phyloP scores from a whole-genome alignment of 2,113 vertebrate species.

The Bos javanicus region DNA sequence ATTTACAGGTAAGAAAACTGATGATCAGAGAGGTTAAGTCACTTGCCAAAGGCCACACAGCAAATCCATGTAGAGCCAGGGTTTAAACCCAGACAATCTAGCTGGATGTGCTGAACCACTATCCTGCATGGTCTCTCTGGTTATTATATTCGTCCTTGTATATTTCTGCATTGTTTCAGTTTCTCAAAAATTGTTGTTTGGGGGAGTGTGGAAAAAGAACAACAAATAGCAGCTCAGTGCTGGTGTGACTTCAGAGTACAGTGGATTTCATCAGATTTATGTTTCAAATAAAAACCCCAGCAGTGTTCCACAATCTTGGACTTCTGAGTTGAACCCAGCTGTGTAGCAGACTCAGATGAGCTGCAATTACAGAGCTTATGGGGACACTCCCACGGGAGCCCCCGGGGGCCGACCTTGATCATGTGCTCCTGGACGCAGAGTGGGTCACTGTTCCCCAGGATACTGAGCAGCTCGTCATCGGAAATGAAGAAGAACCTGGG shows the following conservation, averaged over 20 bases:
- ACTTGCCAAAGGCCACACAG: not conserved
- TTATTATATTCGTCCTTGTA: not conserved
- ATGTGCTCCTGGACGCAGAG: conserved; percentile 96
- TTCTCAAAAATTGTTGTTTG: not conserved
- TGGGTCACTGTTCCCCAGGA: conserved; percentile 92
- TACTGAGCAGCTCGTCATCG: conserved; percentile 96
- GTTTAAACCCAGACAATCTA: not conserved
- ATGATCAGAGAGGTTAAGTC: not conserved
- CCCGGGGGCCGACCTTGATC: conserved; percentile 87
- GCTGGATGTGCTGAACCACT: not conserved
- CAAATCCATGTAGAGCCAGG: not conserved
- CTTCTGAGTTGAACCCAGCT: not conserved
- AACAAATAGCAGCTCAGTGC: not conserved
- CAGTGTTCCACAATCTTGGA: not conserved
- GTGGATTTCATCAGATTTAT: not conserved
- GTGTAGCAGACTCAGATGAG: accelerated
- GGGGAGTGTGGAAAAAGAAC: not conserved
- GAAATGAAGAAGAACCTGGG: conserved; percentile 99
- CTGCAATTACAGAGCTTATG: accelerated
- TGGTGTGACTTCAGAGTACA: not conserved
- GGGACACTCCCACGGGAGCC: accelerated
- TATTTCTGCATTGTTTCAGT: not conserved
- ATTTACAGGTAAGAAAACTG: not conserved
- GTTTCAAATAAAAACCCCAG: not conserved
- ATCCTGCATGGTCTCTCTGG: not conserved